phyloP scores from a whole-genome alignment of 2,888 invertebrate genomes.

The Eumerus sabulonum region DNA sequence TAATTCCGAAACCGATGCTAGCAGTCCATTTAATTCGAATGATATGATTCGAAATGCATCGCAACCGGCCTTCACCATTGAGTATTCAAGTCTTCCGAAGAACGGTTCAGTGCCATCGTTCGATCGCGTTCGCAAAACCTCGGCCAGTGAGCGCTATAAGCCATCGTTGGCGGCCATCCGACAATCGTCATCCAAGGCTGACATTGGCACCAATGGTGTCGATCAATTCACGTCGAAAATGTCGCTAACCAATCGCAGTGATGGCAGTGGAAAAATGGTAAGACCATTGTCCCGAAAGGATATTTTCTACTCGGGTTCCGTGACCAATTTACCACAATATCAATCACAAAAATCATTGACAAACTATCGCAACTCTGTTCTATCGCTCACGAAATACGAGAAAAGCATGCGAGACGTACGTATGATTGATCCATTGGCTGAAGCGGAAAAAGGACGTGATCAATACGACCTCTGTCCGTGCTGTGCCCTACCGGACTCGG shows the following conservation, averaged over 20 bases:
- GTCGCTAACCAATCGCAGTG: conserved; percentile 80
- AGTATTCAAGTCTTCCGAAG: conserved; percentile 82
- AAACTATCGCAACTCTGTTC: conserved; percentile 93
- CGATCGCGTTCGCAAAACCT: conserved; percentile 90
- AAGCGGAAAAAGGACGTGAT: conserved; percentile 80
- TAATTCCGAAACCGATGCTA: conserved; percentile 76
- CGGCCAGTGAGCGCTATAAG: conserved; percentile 90
- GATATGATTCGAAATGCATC: conserved; percentile 90
- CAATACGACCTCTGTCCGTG: conserved; percentile 91
- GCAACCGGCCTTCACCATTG: conserved; percentile 88
- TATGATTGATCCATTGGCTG: conserved; percentile 81
- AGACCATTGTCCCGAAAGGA: conserved; percentile 96
- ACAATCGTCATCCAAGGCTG: conserved; percentile 83
- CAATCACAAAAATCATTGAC: conserved; percentile 94
- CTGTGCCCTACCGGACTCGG: conserved; percentile 87
- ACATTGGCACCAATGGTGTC: conserved; percentile 88
- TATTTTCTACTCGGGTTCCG: conserved; percentile 98
- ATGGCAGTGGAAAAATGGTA: conserved; percentile 82
- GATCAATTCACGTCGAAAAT: conserved; percentile 85
- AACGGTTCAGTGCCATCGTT: conserved; percentile 95
- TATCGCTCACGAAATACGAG: conserved; percentile 88
- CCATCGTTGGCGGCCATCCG: conserved; percentile 91
- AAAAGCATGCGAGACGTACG: conserved; percentile 82
- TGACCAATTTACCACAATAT: conserved; percentile 94
- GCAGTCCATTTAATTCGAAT: conserved; percentile 76